phyloP scores from a whole-genome alignment of 2,888 invertebrate species.

The Venustoraphidia nigricollis region DNA sequence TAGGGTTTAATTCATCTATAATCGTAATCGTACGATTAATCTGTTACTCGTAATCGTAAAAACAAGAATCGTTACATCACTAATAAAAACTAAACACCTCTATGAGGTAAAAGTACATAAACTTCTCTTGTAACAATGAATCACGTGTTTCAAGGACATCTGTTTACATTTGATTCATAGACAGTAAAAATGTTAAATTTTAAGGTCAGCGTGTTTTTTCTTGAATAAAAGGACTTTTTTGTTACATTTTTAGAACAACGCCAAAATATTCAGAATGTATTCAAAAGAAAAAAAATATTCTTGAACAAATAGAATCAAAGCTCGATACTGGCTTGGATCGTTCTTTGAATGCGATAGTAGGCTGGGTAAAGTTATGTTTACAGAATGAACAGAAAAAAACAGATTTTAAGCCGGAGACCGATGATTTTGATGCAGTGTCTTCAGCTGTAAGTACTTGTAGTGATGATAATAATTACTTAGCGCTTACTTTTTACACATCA shows the following conservation, averaged over 20 bases:
- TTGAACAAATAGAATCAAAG: constrained; percentile 83
- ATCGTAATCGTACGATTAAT: too few relatives aligned
- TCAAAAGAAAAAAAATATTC: constrained; percentile 67
- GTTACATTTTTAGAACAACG: constrained; percentile 48
- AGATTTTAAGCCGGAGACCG: constrained; percentile 81
- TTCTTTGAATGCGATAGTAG: constrained; percentile 72
- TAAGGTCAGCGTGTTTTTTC: background rate
- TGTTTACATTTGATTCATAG: too few relatives aligned
- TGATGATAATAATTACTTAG: background rate
- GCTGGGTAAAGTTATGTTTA: constrained; percentile 81
- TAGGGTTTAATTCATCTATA: too few relatives aligned
- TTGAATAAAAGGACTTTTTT: background rate
- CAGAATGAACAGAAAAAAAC: constrained; percentile 90
- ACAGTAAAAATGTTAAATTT: too few relatives aligned
- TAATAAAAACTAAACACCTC: too few relatives aligned
- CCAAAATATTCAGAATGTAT: constrained; percentile 79
- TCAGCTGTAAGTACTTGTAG: constrained; percentile 47
- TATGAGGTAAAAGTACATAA: too few relatives aligned
- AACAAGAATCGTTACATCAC: too few relatives aligned
- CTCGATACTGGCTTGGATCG: constrained; percentile 78
- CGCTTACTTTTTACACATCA: background rate
- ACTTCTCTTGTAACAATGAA: too few relatives aligned
- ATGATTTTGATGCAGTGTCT: constrained; percentile 64
- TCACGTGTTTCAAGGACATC: too few relatives aligned
- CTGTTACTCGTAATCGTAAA: too few relatives aligned